Evolutionary conservation across 2,797 vertebrate genomes (phyloP).

Genomic region (Catamblyrhynchus diadema): DNA sequence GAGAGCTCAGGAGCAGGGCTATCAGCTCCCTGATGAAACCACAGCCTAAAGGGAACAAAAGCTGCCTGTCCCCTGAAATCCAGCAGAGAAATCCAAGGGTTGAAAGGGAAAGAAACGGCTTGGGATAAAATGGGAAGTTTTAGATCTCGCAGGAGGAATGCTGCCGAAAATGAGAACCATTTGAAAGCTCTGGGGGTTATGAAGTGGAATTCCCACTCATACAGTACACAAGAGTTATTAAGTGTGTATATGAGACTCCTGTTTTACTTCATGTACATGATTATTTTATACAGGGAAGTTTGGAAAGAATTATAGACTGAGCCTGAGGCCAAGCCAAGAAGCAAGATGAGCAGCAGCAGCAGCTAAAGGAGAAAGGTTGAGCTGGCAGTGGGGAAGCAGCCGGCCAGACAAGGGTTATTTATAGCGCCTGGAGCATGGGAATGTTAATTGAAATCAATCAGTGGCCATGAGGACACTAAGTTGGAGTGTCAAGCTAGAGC

Average conservation of each 20-base stretch:
- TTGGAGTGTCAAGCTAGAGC: constrained; percentile 13
- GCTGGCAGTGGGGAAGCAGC: constrained; percentile 17
- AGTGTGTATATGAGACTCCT: constrained; percentile 79
- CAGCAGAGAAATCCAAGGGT: background rate
- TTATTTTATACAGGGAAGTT: constrained; percentile 80
- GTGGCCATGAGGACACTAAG: constrained; percentile 28
- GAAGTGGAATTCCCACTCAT: constrained; percentile 78
- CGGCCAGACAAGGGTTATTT: constrained; percentile 54
- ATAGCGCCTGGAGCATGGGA: constrained; percentile 65
- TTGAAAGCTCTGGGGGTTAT: constrained; percentile 75
- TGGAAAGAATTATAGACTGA: constrained; percentile 80
- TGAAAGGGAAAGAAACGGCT: constrained; percentile 50
- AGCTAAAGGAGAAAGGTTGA: constrained; percentile 57
- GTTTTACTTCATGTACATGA: constrained; percentile 82
- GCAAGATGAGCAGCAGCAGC: constrained; percentile 72
- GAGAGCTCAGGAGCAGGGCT: background rate
- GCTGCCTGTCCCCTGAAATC: background rate
- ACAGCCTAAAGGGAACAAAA: background rate
- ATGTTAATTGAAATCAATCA: constrained; percentile 61
- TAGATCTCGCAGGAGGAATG: constrained; percentile 71
- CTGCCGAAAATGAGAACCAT: constrained; percentile 75
- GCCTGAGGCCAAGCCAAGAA: constrained; percentile 73
- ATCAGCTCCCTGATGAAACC: constrained; percentile 41
- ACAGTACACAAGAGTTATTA: constrained; percentile 80
- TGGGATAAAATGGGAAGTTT: constrained; percentile 64